Percentiles rank a stretch among this genome's conserved stretches.
These are phyloP conservation scores for Callocephalon fimbriatum DNA, from an alignment of 2,113 vertebrate genomes.

Conservation along the genomic window DNA sequence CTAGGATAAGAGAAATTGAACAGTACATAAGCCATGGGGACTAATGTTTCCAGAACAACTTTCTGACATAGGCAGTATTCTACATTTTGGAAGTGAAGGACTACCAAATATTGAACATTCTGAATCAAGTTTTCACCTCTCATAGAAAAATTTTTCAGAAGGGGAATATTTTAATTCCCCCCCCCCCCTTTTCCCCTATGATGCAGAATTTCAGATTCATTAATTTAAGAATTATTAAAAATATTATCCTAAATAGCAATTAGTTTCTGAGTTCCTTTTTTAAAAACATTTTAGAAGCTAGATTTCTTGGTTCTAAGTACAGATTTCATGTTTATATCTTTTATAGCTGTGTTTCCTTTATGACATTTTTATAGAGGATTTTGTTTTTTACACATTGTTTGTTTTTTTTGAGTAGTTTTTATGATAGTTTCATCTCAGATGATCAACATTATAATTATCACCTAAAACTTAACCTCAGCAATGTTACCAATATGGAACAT, in stretches of 20 bases:
- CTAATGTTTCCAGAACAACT: background rate
- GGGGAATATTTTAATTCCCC: background rate
- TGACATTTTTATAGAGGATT: slow-evolving; percentile 9
- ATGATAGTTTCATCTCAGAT: slow-evolving; percentile 67
- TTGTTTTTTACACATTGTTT: slow-evolving; percentile 49
- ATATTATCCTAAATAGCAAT: background rate
- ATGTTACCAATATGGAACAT: slow-evolving; percentile 54
- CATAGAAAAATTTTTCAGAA: background rate
- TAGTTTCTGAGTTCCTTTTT: slow-evolving; percentile 25
- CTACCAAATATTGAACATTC: background rate
- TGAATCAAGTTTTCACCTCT: background rate
- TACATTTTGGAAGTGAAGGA: background rate
- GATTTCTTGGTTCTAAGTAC: slow-evolving; percentile 9
- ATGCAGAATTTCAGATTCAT: background rate
- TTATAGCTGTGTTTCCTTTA: slow-evolving; percentile 9
- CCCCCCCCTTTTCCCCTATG: background rate
- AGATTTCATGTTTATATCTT: slow-evolving; percentile 2
- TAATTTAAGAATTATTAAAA: background rate
- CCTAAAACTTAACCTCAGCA: slow-evolving; percentile 69
- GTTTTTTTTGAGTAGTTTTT: slow-evolving; percentile 47
- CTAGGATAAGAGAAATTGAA: background rate
- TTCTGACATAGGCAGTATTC: background rate
- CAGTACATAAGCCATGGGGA: background rate
- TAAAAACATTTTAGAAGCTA: background rate
- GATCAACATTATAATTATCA: slow-evolving; percentile 68